Conservation (phyloP, 2,113 vertebrate species). For the Oceanodroma tethys region DNA sequence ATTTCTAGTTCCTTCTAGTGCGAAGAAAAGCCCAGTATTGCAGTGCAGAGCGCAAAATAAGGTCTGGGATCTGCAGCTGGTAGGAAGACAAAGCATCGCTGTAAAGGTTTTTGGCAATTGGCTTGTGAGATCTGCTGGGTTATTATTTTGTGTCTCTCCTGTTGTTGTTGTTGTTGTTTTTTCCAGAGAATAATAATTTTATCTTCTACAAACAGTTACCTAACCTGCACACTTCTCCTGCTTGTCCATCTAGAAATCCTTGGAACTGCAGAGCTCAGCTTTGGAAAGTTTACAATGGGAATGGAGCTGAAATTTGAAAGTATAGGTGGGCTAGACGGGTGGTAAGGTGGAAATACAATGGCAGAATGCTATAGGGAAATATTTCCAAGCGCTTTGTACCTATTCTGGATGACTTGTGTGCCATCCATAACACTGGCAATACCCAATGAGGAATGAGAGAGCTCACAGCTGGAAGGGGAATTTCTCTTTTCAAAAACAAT, state of each 20-base stretch:
- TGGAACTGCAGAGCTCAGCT: constrained; percentile 2
- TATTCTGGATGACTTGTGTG: neutral
- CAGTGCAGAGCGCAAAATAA: constrained; percentile 23
- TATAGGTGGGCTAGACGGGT: neutral
- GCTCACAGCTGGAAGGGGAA: neutral
- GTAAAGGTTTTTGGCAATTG: constrained; percentile 50
- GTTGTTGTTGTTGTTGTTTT: neutral
- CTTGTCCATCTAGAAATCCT: constrained; percentile 13
- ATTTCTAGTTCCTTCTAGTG: neutral
- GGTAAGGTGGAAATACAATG: neutral
- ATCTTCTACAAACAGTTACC: constrained; percentile 64
- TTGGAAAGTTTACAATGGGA: neutral
- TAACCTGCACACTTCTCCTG: constrained; percentile 37
- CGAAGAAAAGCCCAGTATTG: constrained; percentile 46
- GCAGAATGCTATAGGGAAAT: neutral
- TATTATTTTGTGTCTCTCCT: constrained; percentile 1
- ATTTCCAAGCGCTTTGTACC: neutral
- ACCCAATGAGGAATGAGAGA: neutral
- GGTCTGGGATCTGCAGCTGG: constrained; percentile 8
- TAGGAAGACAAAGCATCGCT: constrained; percentile 25
- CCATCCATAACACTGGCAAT: neutral
- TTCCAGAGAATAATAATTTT: constrained; percentile 48
- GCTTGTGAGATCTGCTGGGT: constrained; percentile 24
- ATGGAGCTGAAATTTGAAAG: neutral
- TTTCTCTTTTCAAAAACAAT: neutral